phyloP scores from a whole-genome alignment of 2,113 vertebrate species.

The Datnioides undecimradiatus region DNA sequence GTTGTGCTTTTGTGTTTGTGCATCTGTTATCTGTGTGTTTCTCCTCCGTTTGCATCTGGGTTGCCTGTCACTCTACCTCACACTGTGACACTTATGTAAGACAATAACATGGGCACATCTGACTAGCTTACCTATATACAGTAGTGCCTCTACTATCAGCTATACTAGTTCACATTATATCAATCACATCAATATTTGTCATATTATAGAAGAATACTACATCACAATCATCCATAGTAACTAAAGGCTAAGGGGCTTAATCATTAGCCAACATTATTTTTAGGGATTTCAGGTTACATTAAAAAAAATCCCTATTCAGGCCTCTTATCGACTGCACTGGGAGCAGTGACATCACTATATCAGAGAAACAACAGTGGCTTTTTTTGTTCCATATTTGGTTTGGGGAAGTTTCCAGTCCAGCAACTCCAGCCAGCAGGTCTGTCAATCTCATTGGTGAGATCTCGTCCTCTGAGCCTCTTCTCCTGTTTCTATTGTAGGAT shows the following conservation, averaged over 20 bases:
- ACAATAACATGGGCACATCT: too few relatives aligned
- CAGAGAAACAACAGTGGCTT: neutral
- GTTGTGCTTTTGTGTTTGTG: too few relatives aligned
- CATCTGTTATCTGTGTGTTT: too few relatives aligned
- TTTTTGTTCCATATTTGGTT: neutral
- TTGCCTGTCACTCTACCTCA: too few relatives aligned
- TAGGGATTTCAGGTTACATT: neutral
- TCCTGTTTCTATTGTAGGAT: neutral
- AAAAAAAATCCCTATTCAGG: neutral
- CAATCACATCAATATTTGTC: too few relatives aligned
- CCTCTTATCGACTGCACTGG: neutral
- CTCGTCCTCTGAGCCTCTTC: neutral
- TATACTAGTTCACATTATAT: too few relatives aligned
- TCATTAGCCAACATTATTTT: neutral
- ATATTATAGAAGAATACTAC: too few relatives aligned
- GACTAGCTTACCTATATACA: too few relatives aligned
- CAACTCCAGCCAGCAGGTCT: neutral
- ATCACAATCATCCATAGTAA: too few relatives aligned
- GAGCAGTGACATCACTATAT: neutral
- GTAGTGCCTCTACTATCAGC: too few relatives aligned
- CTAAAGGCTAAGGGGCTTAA: neutral
- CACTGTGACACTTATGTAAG: too few relatives aligned
- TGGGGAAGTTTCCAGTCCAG: neutral
- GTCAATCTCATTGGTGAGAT: neutral
- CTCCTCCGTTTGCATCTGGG: too few relatives aligned